Conservation (phyloP, 2,888 invertebrate species). For the Pocota personata region DNA sequence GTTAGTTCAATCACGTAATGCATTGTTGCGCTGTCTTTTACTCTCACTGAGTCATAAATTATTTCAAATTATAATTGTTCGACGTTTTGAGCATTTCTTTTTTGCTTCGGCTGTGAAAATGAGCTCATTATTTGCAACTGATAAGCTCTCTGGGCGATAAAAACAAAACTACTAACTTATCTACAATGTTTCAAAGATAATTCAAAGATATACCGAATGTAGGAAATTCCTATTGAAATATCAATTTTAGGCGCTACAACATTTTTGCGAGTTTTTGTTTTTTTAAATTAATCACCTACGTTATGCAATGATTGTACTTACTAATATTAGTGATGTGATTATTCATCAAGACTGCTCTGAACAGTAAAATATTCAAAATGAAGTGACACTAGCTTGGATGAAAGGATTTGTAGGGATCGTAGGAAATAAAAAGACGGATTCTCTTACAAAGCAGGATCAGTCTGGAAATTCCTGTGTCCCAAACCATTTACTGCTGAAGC, state of each 20-base stretch:
- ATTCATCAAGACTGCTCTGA: no score
- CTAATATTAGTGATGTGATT: no score
- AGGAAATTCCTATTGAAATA: background rate
- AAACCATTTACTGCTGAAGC: no score
- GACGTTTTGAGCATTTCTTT: background rate
- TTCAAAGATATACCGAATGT: background rate
- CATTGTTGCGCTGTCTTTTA: slow-evolving; percentile 27
- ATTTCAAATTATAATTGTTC: slow-evolving; percentile 18
- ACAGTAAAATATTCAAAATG: no score
- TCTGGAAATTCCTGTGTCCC: no score
- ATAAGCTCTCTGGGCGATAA: background rate
- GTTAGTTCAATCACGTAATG: slow-evolving; percentile 35
- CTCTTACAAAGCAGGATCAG: no score
- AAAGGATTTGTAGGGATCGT: no score
- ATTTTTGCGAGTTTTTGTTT: background rate
- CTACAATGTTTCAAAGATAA: background rate
- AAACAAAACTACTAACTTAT: slow-evolving; percentile 3
- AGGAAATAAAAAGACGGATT: no score
- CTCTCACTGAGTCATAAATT: slow-evolving; percentile 25
- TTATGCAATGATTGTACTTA: background rate
- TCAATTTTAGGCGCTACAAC: background rate
- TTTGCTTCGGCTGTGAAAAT: background rate
- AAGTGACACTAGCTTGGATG: no score
- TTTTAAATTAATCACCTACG: background rate
- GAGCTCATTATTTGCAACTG: slow-evolving; percentile 11